These are phyloP conservation scores for Protula sp. DNA, from an alignment of 2,888 invertebrate genomes.

Conservation along the genomic window DNA sequence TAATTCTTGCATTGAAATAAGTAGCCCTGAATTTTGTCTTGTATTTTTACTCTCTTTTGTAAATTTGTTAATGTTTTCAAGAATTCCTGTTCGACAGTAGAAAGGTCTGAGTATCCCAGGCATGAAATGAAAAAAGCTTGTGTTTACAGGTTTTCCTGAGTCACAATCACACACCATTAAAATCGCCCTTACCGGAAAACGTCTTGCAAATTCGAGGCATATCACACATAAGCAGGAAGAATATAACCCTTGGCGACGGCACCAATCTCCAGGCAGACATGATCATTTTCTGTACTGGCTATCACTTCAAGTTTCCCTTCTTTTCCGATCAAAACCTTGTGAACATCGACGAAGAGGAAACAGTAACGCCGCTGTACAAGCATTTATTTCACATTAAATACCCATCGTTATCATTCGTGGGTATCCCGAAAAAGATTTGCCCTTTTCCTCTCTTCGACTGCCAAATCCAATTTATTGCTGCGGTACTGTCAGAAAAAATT, in stretches of 20 bases:
- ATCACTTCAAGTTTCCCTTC: constrained; percentile 73
- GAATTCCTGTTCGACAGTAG: too few relatives aligned
- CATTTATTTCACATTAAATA: constrained; percentile 76
- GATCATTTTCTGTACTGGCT: constrained; percentile 71
- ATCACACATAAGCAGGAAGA: background rate
- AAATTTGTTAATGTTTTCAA: too few relatives aligned
- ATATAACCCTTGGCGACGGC: constrained; percentile 58
- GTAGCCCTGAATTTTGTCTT: too few relatives aligned
- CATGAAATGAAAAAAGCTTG: too few relatives aligned
- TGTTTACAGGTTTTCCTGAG: constrained; percentile 17
- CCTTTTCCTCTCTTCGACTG: constrained; percentile 79
- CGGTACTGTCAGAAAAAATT: constrained; percentile 63
- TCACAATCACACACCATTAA: constrained; percentile 7
- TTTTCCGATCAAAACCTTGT: constrained; percentile 58
- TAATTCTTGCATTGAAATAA: too few relatives aligned
- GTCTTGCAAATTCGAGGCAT: constrained; percentile 13
- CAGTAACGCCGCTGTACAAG: constrained; percentile 78
- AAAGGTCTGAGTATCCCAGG: too few relatives aligned
- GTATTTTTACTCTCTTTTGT: too few relatives aligned
- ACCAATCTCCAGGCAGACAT: constrained; percentile 62
- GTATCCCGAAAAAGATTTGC: constrained; percentile 75
- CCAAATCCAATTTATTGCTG: constrained; percentile 68
- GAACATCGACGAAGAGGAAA: constrained; percentile 69
- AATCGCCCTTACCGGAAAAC: constrained; percentile 12
- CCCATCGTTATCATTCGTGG: constrained; percentile 76